phyloP scores from a whole-genome alignment of 2,888 invertebrate species.

The Nezara viridula region DNA sequence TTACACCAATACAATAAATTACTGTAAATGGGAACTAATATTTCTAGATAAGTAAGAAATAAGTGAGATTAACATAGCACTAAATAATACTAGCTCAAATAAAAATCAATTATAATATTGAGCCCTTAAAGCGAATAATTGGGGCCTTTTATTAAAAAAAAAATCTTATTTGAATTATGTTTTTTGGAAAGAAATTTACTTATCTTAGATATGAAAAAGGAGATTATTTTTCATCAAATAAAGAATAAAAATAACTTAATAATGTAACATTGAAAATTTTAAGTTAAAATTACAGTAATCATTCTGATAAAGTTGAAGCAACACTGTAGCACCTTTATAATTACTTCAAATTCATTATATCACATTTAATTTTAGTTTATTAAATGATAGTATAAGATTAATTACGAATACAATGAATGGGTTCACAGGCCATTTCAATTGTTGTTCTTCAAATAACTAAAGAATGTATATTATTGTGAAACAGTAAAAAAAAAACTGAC shows the following conservation, averaged over 20 bases:
- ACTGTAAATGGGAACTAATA: neutral
- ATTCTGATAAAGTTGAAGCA: neutral
- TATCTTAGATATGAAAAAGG: neutral
- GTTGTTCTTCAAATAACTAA: neutral
- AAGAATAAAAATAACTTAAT: neutral
- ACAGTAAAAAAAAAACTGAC: too few relatives aligned
- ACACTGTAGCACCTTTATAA: neutral
- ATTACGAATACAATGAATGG: neutral
- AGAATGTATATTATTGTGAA: neutral
- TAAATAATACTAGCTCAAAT: neutral
- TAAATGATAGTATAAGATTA: neutral
- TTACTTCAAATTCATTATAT: neutral
- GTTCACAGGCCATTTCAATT: neutral
- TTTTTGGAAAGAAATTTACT: neutral
- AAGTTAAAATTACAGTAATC: neutral
- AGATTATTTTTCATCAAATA: neutral
- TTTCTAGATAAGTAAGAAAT: neutral
- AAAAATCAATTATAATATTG: too few relatives aligned
- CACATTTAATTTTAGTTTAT: neutral
- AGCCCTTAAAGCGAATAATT: too few relatives aligned
- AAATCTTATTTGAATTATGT: neutral
- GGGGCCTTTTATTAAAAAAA: neutral
- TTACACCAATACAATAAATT: neutral
- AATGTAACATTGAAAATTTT: neutral
- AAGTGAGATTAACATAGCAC: too few relatives aligned